Conservation (phyloP, 2,888 invertebrate genomes). For the Anodontia alba region DNA sequence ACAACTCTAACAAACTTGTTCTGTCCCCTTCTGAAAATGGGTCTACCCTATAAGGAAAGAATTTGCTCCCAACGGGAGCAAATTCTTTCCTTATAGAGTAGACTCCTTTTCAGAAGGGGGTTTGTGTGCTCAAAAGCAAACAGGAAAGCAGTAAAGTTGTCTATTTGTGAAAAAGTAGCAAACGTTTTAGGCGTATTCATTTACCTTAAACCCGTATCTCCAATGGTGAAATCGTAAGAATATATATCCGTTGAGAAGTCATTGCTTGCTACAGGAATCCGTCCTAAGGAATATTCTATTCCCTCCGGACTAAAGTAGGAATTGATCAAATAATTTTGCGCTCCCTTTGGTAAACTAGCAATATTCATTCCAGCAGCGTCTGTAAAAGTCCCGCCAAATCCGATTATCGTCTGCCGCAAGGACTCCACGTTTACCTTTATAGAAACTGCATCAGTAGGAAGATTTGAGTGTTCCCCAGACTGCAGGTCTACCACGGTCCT, state of each 20-base stretch:
- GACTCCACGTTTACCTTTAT: conserved; percentile 86
- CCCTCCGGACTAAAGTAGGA: conserved; percentile 87
- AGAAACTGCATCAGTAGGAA: neutral
- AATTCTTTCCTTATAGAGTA: too few species aligned
- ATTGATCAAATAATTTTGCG: conserved; percentile 87
- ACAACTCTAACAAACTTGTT: too few species aligned
- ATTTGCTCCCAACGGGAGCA: too few species aligned
- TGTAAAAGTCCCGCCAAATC: conserved; percentile 96
- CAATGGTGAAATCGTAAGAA: conserved; percentile 90
- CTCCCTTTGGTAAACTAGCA: conserved; percentile 87
- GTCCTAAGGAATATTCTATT: conserved; percentile 91
- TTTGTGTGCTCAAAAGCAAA: too few species aligned
- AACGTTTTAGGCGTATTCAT: too few species aligned
- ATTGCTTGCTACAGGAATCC: conserved; percentile 93
- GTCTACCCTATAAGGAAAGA: too few species aligned
- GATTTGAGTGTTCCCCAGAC: neutral
- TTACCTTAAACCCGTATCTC: conserved; percentile 87
- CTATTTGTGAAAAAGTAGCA: too few species aligned
- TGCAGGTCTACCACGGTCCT: conserved; percentile 68
- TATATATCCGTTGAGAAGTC: conserved; percentile 94
- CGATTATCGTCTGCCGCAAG: conserved; percentile 90
- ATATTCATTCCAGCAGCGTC: conserved; percentile 90
- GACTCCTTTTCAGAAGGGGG: too few species aligned
- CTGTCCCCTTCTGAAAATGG: too few species aligned
- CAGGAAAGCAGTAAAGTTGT: too few species aligned